Conservation (phyloP, 2,797 vertebrate genomes). For the Myiothlypis coronata region DNA sequence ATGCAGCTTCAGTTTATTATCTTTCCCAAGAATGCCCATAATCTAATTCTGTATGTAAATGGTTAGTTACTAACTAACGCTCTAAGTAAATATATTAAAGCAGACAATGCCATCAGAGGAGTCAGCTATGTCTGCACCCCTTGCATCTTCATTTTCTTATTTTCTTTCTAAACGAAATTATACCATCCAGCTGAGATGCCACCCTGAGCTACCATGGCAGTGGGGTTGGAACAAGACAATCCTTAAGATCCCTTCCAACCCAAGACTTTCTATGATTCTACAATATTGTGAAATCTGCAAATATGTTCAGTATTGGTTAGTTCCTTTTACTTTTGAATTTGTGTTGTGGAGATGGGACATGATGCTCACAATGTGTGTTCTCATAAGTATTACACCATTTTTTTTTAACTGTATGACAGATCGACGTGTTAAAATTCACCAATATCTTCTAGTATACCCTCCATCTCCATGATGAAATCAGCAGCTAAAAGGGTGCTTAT, state of each 20-base stretch:
- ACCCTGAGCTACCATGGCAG: background rate
- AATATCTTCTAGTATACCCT: background rate
- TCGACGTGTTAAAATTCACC: background rate
- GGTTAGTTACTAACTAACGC: background rate
- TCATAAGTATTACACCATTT: background rate
- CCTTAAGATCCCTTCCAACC: background rate
- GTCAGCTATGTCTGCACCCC: background rate
- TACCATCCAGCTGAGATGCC: background rate
- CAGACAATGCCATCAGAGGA: background rate
- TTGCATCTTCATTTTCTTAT: background rate
- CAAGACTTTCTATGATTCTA: background rate
- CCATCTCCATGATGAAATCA: background rate
- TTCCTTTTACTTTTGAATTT: background rate
- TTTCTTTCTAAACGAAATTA: background rate
- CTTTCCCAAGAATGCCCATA: background rate
- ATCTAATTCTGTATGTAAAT: background rate
- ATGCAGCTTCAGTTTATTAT: background rate
- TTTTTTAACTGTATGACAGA: background rate
- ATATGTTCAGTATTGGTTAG: background rate
- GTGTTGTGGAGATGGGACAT: background rate
- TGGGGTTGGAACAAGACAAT: fast-evolving
- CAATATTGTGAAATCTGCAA: background rate
- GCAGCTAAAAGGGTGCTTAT: background rate
- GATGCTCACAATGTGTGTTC: background rate
- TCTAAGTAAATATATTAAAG: background rate